Percentiles rank a stretch among this genome's conserved stretches.
Evolutionary conservation across 64 coral and sea anemone species (phyloP).

Genomic region (Cladopsammia gracilis): DNA sequence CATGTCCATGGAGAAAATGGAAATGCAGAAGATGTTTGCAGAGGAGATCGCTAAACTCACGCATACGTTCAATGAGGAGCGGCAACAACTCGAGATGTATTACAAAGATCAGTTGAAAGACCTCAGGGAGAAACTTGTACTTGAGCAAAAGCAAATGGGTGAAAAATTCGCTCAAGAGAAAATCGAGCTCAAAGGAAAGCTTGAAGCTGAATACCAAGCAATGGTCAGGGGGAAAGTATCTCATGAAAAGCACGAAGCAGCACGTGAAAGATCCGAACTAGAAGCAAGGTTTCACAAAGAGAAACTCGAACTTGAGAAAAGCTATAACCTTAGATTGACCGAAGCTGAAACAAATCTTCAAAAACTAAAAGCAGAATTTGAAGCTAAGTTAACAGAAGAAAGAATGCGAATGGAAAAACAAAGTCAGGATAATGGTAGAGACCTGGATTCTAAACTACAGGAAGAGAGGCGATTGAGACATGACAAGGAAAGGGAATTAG

Average conservation of each 20-base stretch:
- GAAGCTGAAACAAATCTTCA: constrained; percentile 68
- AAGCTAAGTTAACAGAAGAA: constrained; percentile 62
- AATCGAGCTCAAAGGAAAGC: constrained; percentile 71
- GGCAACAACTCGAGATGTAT: constrained; percentile 73
- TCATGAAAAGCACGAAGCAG: constrained; percentile 48
- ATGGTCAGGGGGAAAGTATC: constrained; percentile 61
- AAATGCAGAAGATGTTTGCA: constrained; percentile 92
- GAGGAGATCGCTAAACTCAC: constrained; percentile 88
- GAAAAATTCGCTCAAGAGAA: constrained; percentile 76
- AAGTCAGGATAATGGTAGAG: constrained; percentile 28
- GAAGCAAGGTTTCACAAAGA: constrained; percentile 50
- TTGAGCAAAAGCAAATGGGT: constrained; percentile 68
- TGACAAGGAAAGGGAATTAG: constrained; percentile 40
- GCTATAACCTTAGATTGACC: constrained; percentile 53
- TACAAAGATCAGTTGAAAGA: constrained; percentile 88
- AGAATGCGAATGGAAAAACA: constrained; percentile 63
- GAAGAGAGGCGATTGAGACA: constrained; percentile 62
- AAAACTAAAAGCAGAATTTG: constrained; percentile 62
- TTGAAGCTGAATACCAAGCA: constrained; percentile 78
- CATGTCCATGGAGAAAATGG: constrained; percentile 79
- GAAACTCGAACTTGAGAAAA: constrained; percentile 80
- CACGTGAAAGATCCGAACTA: constrained; percentile 23
- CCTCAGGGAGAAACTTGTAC: constrained; percentile 48
- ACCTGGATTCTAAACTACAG: constrained; percentile 60
- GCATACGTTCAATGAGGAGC: constrained; percentile 84